Base-by-base conservation (phyloP, 2,797 vertebrate genomes). In the Acropternis orthonyx region DNA sequence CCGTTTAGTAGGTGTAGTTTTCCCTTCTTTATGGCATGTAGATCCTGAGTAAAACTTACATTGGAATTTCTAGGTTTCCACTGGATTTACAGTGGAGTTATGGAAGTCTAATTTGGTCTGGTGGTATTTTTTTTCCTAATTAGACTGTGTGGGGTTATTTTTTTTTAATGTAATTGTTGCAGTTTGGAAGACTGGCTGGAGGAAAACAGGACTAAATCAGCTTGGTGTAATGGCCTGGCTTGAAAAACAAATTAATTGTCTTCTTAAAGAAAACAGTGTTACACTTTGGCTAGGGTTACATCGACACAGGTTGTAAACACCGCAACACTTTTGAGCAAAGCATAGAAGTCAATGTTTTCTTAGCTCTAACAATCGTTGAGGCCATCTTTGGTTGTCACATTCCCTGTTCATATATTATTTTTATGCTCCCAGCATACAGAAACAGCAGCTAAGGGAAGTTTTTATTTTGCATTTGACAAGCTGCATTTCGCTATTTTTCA, bases 381-480 rank as follows among this genome's bases (percentile, higher is more conserved):
- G 37, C 74, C 59, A 87, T 95, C 95, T 93, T 95, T 93, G 83
- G 51, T 52, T 96, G 92, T 93, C 88, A 82, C 41, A 9, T 85
- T 86, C 66, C 22, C 74, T 79, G 67, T 86, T 92, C 85, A 54
- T 95, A 79, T 86, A 86, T 93, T 95, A 93, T 86, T 97, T 95
- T 95, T 82, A 96, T 95, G 59, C 49, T 94, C 56, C 52, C 67
- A 95, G 66, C 79, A 86, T 90, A 92, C 74, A 93, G 88, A 93
- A 95, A 82, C 86, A 90, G 79, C 77, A 97, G 82, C 94, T 79
- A 89, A 49, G 83, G 83, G 63, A 94, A 92, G 79, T n/a, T 92
- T 93, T 91, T 92, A 67, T 91, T 96, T 96, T 96, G 92, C 96
- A 86, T 96, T 92, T 95, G 91, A 92, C 92, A 92, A 84, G 69